These are phyloP conservation scores for Phyllopteryx taeniolatus DNA, from an alignment of 2,113 vertebrate genomes.

Conservation along the genomic window DNA sequence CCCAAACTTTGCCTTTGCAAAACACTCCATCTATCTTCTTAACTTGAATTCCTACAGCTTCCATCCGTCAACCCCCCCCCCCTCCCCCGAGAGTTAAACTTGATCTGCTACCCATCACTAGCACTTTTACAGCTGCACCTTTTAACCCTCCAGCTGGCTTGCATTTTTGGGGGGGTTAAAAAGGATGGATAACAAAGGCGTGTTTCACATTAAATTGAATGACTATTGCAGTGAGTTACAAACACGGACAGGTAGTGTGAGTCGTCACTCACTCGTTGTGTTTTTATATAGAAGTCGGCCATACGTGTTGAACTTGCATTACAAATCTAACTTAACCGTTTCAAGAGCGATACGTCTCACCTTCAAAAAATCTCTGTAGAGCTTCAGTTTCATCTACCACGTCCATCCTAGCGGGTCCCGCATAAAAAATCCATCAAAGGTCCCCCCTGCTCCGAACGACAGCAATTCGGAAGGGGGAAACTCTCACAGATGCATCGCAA, in stretches of 20 bases:
- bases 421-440: constrained; percentile 78
- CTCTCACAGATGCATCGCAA: constrained; percentile 61
- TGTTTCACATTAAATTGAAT: neutral
- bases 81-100: constrained; percentile 39
- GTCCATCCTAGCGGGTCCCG: constrained; percentile 86
- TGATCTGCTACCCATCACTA: constrained; percentile 65
- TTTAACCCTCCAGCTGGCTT: constrained; percentile 38
- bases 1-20: constrained; percentile 44
- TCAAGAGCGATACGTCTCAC: constrained; percentile 66
- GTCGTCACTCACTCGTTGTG: neutral
- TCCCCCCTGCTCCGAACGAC: constrained; percentile 60
- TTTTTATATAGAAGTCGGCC: neutral
- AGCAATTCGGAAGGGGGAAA: constrained; percentile 64
- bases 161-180: constrained; percentile 6
- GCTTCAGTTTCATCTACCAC: constrained; percentile 98
- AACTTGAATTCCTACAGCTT: constrained; percentile 61
- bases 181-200: neutral
- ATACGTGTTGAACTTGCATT: neutral
- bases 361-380: constrained; percentile 98
- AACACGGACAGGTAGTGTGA: neutral
- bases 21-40: constrained; percentile 74
- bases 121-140: constrained; percentile 52
- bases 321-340: neutral
- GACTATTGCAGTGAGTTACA: neutral
- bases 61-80: constrained; percentile 38